phyloP scores from a whole-genome alignment of 2,797 vertebrate genomes.

The Phyllotis vaccarum region DNA sequence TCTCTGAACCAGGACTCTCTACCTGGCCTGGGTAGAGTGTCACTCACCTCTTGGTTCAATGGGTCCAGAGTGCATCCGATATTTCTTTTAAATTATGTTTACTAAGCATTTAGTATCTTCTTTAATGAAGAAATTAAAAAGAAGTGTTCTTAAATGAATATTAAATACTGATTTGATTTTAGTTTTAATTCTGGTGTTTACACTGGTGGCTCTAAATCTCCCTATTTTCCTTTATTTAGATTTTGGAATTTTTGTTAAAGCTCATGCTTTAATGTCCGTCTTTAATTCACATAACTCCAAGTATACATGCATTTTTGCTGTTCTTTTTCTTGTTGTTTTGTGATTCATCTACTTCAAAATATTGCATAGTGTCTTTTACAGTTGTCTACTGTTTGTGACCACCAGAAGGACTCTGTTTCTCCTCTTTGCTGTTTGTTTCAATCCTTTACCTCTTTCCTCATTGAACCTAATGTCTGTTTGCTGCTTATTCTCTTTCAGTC shows the following conservation, averaged over 20 bases:
- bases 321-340: slow-evolving; percentile 4
- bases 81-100: slow-evolving; percentile 31
- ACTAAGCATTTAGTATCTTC: neutral
- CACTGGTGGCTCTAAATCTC: too few species aligned
- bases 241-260: neutral
- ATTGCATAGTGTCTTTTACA: slow-evolving; percentile 45
- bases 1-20: too few species aligned
- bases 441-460: slow-evolving; percentile 29
- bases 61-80: too few species aligned
- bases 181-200: too few species aligned
- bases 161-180: too few species aligned
- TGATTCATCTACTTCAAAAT: neutral
- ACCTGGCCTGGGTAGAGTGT: too few species aligned
- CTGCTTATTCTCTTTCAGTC: slow-evolving; percentile 44
- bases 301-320: neutral
- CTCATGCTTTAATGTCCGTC: slow-evolving; percentile 11
- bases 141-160: neutral
- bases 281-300: neutral
- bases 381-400: neutral
- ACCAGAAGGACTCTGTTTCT: neutral
- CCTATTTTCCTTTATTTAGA: too few species aligned
- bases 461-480: slow-evolving; percentile 22
- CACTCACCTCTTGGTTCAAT: too few species aligned
- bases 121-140: slow-evolving; percentile 17
- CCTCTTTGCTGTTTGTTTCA: slow-evolving; percentile 30